A percentile compares a stretch with the other conserved stretches of the same genome.
These are phyloP conservation scores for Apeira syringaria DNA, from an alignment of 2,888 invertebrate species.

Conservation along the genomic window DNA sequence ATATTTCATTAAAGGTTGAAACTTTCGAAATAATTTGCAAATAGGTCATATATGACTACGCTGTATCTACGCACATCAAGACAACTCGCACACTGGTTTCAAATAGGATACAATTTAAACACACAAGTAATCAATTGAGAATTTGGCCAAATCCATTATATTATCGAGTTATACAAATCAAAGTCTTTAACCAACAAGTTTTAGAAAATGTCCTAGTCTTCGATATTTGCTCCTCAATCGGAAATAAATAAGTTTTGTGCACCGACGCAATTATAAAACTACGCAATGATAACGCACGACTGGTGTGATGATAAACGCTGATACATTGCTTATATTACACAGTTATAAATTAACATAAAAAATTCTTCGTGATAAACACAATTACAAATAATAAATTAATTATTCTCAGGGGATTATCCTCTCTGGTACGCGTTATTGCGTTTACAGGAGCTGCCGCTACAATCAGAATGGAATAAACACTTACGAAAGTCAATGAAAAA, in stretches of 20 bases:
- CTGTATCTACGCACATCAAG: slow-evolving; percentile 37
- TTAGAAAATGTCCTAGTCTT: slow-evolving; percentile 9
- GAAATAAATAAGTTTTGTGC: slow-evolving; percentile 9
- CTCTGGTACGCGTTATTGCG: slow-evolving; percentile 42
- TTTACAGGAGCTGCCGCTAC: slow-evolving; percentile 38
- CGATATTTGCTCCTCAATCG: not conserved
- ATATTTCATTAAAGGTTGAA: too few relatives aligned
- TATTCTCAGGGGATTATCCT: slow-evolving; percentile 43
- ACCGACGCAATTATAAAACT: slow-evolving; percentile 2
- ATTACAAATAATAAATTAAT: slow-evolving; percentile 28
- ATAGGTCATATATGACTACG: slow-evolving; percentile 45
- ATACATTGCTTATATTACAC: slow-evolving; percentile 6
- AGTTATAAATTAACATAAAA: slow-evolving; percentile 3
- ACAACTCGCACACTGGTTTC: slow-evolving; percentile 49
- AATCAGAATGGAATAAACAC: slow-evolving; percentile 43
- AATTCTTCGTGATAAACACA: slow-evolving; percentile 19
- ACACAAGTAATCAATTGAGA: slow-evolving; percentile 45
- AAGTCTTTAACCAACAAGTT: slow-evolving; percentile 15
- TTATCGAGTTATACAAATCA: slow-evolving; percentile 7
- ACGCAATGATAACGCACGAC: slow-evolving; percentile 9
- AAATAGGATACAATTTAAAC: slow-evolving; percentile 42
- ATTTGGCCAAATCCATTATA: slow-evolving; percentile 22
- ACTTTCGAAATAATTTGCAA: too few relatives aligned
- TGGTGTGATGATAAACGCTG: slow-evolving; percentile 14
- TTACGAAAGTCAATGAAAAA: slow-evolving; percentile 35